A percentile compares a stretch with the other conserved stretches of the same genome.
Evolutionary conservation across 2,888 invertebrate species (phyloP).

Genomic region (Tromatobia lineatoria): DNA sequence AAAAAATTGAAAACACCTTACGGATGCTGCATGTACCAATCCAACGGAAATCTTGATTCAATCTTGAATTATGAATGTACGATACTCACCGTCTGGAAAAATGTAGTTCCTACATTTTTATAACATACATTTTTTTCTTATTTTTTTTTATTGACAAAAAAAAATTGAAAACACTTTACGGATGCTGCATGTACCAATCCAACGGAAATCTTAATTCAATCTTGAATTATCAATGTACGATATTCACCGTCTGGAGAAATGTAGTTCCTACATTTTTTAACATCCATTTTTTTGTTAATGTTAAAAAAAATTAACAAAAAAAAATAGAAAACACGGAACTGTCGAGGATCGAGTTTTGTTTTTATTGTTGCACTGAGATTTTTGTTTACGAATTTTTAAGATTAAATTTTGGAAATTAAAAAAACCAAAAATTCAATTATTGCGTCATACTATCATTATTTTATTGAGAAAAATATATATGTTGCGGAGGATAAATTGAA

Average conservation of each 20-base stretch:
- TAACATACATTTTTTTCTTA: background rate
- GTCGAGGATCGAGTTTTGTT: too few species aligned
- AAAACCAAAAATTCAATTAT: background rate
- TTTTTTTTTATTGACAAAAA: too few species aligned
- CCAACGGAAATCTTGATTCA: too few species aligned
- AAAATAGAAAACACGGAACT: too few species aligned
- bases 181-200: too few species aligned
- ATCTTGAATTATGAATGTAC: background rate
- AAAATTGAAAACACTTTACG: background rate
- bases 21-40: too few species aligned
- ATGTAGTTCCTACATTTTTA: slow-evolving; percentile 42
- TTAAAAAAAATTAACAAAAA: too few species aligned
- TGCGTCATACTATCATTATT: too few species aligned
- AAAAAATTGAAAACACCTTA: too few species aligned
- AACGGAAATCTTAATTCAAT: too few species aligned
- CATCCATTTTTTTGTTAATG: background rate
- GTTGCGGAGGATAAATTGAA: background rate
- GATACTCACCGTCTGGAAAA: slow-evolving; percentile 60
- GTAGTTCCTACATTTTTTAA: slow-evolving; percentile 33
- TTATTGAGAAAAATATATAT: background rate
- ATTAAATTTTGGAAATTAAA: background rate
- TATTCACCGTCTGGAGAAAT: slow-evolving; percentile 61
- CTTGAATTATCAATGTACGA: slow-evolving; percentile 6
- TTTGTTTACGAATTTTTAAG: too few species aligned
- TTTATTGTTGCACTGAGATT: too few species aligned